Evolutionary conservation across 2,888 invertebrate species (phyloP).

Genomic region (Physocephala rufipes): DNA sequence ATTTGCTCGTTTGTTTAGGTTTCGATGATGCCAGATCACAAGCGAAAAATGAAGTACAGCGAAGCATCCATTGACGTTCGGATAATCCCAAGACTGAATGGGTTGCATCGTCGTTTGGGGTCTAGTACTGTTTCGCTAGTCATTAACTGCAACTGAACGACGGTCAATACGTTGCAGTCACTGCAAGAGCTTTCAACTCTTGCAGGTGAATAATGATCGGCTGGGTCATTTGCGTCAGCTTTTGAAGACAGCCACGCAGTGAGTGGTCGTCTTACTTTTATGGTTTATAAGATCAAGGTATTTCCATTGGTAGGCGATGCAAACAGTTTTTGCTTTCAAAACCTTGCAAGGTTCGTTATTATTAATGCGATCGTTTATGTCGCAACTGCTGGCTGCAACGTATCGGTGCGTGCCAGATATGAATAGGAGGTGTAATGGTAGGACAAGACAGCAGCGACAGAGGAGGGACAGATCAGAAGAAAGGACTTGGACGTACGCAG

Average conservation of each 20-base stretch:
- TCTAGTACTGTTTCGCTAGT: constrained; percentile 41
- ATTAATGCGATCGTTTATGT: constrained; percentile 32
- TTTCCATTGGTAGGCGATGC: background rate
- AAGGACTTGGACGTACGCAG: too few species aligned
- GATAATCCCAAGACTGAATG: background rate
- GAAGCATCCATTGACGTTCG: background rate
- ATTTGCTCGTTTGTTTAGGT: constrained; percentile 32
- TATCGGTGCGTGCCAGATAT: constrained; percentile 9
- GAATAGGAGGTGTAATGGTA: background rate
- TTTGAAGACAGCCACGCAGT: constrained; percentile 19
- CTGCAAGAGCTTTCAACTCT: constrained; percentile 30
- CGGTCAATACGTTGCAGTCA: background rate
- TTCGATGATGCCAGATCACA: constrained; percentile 28
- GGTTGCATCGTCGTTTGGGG: constrained; percentile 5
- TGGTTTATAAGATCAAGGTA: constrained; percentile 30
- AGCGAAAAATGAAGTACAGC: constrained; percentile 8
- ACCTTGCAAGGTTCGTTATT: constrained; percentile 25
- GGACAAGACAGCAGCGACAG: background rate
- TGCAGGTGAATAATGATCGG: constrained; percentile 56
- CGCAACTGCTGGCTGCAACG: constrained; percentile 26
- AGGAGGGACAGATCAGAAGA: too few species aligned
- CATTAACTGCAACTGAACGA: constrained; percentile 22
- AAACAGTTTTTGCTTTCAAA: background rate
- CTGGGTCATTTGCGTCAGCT: constrained; percentile 57
- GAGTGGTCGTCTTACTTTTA: constrained; percentile 29